These are phyloP conservation scores for Borostomias antarcticus DNA, from an alignment of 2,797 vertebrate species.

Conservation along the genomic window DNA sequence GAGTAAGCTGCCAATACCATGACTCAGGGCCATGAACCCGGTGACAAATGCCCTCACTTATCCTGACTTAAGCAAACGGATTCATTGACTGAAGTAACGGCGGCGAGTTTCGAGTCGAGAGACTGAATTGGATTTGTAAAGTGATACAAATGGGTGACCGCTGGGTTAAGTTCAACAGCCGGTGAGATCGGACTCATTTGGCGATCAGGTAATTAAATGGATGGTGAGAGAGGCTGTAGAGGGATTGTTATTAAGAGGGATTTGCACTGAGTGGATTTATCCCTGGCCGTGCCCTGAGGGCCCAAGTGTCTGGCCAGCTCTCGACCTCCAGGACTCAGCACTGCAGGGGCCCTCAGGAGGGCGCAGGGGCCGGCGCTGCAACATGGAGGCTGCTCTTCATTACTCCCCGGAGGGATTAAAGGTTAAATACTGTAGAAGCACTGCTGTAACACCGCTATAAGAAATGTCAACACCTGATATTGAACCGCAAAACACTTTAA, in stretches of 20 bases:
- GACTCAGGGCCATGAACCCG: background rate
- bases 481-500: too few species aligned
- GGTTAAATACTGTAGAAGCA: too few species aligned
- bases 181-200: slow-evolving; percentile 50
- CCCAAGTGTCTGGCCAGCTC: too few species aligned
- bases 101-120: background rate
- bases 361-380: too few species aligned
- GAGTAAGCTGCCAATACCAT: too few species aligned
- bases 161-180: slow-evolving; percentile 47
- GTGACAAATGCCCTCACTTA: background rate
- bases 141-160: slow-evolving; percentile 59
- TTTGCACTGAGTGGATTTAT: slow-evolving; percentile 45
- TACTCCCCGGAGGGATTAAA: too few species aligned
- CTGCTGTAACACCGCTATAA: too few species aligned
- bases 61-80: background rate
- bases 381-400: too few species aligned
- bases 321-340: background rate
- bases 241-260: too few species aligned
- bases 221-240: slow-evolving; percentile 50
- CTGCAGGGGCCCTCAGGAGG: background rate
- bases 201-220: slow-evolving; percentile 49
- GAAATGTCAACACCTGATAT: too few species aligned
- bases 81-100: background rate
- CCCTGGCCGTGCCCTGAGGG: background rate
- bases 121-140: slow-evolving; percentile 53